Percentiles rank a stretch among this genome's conserved stretches.
These are phyloP conservation scores for Mystacides longicornis DNA, from an alignment of 2,888 invertebrate genomes.

Conservation along the genomic window DNA sequence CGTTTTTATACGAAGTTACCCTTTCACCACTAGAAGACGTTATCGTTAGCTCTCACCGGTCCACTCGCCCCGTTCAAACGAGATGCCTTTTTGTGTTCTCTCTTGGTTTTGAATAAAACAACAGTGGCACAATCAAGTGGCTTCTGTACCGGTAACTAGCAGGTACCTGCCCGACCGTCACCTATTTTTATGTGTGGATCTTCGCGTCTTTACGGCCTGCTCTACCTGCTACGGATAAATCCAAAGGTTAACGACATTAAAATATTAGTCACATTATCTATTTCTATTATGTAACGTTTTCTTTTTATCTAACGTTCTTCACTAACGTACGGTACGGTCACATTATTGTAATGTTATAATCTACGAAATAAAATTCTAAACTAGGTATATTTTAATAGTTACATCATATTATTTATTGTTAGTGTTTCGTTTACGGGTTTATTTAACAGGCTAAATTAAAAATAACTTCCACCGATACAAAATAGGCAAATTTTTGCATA, in stretches of 20 bases:
- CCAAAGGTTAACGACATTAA: slow-evolving; percentile 10
- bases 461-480: no score
- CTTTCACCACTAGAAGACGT: slow-evolving; percentile 10
- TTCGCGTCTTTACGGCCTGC: not conserved
- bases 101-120: slow-evolving; percentile 19
- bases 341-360: no score
- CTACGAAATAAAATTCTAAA: no score
- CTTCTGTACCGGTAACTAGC: not conserved
- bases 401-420: no score
- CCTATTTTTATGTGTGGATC: not conserved
- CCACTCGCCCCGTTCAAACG: slow-evolving; percentile 9
- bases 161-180: not conserved
- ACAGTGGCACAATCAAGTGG: slow-evolving; percentile 17
- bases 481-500: no score
- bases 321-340: no score
- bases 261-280: not conserved
- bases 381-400: no score
- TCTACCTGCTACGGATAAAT: not conserved
- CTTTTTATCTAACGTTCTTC: slow-evolving; percentile 1
- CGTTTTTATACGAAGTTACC: slow-evolving; percentile 7
- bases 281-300: not conserved
- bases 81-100: slow-evolving; percentile 8
- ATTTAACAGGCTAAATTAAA: no score
- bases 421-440: no score
- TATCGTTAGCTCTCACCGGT: slow-evolving; percentile 6